Percentiles rank a stretch among this genome's conserved stretches.
phyloP scores from a whole-genome alignment of 2,113 vertebrate genomes.

The Spermophilus dauricus region DNA sequence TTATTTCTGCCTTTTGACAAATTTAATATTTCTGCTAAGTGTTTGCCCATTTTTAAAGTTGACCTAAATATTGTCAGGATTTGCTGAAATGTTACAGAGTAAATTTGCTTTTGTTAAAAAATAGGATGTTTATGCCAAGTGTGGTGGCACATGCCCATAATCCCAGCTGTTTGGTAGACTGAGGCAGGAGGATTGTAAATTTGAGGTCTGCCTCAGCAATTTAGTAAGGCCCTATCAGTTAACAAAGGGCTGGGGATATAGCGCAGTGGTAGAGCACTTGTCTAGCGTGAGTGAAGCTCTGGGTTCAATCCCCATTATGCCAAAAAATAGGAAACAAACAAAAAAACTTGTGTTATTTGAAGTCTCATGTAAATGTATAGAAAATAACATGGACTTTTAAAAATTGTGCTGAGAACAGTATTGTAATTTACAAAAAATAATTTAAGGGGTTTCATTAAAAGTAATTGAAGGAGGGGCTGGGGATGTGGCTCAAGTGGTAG shows the following conservation, averaged over 20 bases:
- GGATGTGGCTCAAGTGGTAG: no score
- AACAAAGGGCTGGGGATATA: neutral
- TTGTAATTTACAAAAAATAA: neutral
- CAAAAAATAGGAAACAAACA: neutral
- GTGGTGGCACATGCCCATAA: no score
- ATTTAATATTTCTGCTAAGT: conserved; percentile 9
- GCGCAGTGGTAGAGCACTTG: no score
- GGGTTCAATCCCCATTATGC: neutral
- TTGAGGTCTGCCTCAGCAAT: neutral
- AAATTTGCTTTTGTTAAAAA: conserved; percentile 39
- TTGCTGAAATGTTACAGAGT: conserved; percentile 12
- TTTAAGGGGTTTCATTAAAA: conserved; percentile 9
- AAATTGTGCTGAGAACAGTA: neutral
- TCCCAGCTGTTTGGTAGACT: neutral
- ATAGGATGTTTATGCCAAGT: neutral
- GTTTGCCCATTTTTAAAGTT: neutral
- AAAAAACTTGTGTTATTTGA: neutral
- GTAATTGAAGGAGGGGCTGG: neutral
- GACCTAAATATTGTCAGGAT: neutral
- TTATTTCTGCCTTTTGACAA: neutral
- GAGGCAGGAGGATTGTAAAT: neutral
- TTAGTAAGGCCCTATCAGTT: neutral
- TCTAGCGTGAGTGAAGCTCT: neutral
- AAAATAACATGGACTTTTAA: conserved; percentile 13
- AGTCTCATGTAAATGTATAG: neutral